A percentile compares a stretch with the other conserved stretches of the same genome.
Evolutionary conservation across 2,113 vertebrate species (phyloP).

Genomic region (Pristiophorus japonicus): DNA sequence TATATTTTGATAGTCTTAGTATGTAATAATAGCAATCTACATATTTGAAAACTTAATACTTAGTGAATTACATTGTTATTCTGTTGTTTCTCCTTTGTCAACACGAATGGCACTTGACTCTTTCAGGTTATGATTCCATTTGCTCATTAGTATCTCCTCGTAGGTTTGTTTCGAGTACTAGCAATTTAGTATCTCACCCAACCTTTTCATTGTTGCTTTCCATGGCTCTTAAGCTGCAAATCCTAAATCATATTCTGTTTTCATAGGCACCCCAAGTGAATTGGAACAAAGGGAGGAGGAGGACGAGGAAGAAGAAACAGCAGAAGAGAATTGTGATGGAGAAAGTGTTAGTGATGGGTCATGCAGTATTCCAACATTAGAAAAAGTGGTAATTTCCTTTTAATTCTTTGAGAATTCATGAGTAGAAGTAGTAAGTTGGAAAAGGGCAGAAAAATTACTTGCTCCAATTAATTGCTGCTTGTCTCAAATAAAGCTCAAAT

Average conservation of each 20-base stretch:
- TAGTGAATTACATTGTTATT: neutral
- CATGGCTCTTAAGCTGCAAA: neutral
- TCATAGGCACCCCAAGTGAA: conserved; percentile 72
- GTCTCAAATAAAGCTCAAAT: neutral
- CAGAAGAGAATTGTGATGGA: conserved; percentile 35
- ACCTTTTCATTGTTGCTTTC: neutral
- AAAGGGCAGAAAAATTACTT: neutral
- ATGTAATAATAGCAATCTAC: neutral
- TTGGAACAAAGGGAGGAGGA: conserved; percentile 62
- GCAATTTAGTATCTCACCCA: neutral
- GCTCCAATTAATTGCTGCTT: neutral
- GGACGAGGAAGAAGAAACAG: conserved; percentile 56
- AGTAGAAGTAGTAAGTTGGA: neutral
- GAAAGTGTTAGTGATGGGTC: conserved; percentile 33
- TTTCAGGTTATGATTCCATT: neutral
- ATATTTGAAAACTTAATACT: neutral
- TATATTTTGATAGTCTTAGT: conserved; percentile 5
- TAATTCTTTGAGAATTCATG: neutral
- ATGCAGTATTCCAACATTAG: conserved; percentile 33
- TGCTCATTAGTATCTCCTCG: neutral
- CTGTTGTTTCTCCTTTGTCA: neutral
- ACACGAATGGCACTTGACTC: neutral
- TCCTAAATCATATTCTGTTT: conserved; percentile 41
- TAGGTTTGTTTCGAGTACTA: neutral
- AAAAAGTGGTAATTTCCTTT: conserved; percentile 19